phyloP scores from a whole-genome alignment of 2,888 invertebrate species.

The Erebia palarica region DNA sequence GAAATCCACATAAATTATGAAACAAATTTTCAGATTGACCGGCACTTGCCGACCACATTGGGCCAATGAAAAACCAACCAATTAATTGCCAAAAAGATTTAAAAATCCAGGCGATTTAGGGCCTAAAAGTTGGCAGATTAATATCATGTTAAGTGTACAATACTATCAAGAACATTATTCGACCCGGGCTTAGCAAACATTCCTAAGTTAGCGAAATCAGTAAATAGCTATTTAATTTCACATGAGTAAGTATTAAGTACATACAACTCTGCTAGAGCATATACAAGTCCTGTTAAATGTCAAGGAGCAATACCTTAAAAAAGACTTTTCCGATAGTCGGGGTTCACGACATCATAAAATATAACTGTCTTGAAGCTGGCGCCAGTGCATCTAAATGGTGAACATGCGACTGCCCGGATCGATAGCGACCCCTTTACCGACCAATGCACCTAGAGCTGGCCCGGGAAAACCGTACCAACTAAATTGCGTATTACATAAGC shows the following conservation, averaged over 20 bases:
- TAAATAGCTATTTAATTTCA: conserved; percentile 2
- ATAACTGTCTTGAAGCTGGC: conserved; percentile 48
- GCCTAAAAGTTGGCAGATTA: background rate
- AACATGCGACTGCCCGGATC: conserved; percentile 63
- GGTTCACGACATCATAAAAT: conserved; percentile 38
- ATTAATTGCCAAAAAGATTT: background rate
- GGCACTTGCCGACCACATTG: background rate
- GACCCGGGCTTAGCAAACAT: background rate
- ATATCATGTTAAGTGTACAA: background rate
- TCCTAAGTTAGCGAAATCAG: background rate
- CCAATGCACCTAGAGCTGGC: conserved; percentile 73
- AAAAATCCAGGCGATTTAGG: background rate
- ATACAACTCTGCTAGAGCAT: background rate
- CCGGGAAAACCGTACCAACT: conserved; percentile 58
- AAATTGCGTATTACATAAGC: conserved; percentile 50
- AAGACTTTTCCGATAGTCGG: conserved; percentile 14
- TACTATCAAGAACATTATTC: background rate
- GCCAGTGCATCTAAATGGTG: conserved; percentile 48
- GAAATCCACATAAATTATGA: too few species aligned
- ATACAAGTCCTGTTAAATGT: background rate
- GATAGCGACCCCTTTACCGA: conserved; percentile 78
- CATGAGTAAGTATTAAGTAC: background rate
- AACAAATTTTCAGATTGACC: too few species aligned
- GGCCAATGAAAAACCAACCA: background rate
- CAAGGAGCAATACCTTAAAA: conserved; percentile 4